Percentiles rank a stretch among this genome's conserved stretches.
phyloP scores from a whole-genome alignment of 2,113 vertebrate species.

The Ardeotis arabs region DNA sequence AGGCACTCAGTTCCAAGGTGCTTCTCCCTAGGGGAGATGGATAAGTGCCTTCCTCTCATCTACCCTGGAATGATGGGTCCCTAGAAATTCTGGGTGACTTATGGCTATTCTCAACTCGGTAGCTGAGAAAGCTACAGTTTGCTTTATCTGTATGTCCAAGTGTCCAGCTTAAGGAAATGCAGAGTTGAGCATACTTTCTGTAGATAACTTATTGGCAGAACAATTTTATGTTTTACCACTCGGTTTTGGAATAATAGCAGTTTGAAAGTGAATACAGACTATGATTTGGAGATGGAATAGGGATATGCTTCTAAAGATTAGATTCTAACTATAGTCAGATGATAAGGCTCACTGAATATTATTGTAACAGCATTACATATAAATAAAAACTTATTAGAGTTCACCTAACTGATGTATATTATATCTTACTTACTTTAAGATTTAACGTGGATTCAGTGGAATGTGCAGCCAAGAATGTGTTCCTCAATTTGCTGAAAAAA shows the following conservation, averaged over 20 bases:
- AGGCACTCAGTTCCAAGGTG: not conserved
- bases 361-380: not conserved
- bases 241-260: not conserved
- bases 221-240: not conserved
- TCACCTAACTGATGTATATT: not conserved
- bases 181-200: not conserved
- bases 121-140: not conserved
- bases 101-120: not conserved
- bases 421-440: constrained; percentile 13
- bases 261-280: not conserved
- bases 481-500: not conserved
- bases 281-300: not conserved
- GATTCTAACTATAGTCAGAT: not conserved
- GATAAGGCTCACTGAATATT: not conserved
- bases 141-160: not conserved
- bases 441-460: constrained; percentile 37
- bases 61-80: not conserved
- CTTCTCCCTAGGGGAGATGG: not conserved
- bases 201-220: not conserved
- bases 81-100: not conserved
- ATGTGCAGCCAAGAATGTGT: not conserved
- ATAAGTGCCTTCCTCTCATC: not conserved
- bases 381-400: not conserved
- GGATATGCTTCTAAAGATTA: not conserved
- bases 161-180: not conserved